phyloP scores from a whole-genome alignment of 2,113 vertebrate genomes.

The Nerophis lumbriciformis region DNA sequence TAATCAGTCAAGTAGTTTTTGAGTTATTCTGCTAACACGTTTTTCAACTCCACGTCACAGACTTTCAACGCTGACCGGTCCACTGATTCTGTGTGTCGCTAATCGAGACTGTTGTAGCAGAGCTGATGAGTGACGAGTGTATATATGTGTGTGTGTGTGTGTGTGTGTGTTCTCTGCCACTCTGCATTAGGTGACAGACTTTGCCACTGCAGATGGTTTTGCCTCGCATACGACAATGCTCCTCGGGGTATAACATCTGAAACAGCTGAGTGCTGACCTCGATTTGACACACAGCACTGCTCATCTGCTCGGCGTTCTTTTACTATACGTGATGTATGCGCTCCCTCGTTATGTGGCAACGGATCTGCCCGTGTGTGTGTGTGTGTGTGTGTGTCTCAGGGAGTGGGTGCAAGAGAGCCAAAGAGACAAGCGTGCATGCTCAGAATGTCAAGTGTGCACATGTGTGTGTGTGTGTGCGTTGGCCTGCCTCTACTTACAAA shows the following conservation, averaged over 20 bases:
- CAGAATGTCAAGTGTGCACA: slow-evolving; percentile 11
- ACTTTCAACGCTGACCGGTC: too few species aligned
- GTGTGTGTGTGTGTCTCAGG: slow-evolving; percentile 6
- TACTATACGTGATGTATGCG: background rate
- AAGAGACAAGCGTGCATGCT: slow-evolving; percentile 19
- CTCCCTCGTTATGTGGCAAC: slow-evolving; percentile 11
- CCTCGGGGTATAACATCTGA: slow-evolving; percentile 31
- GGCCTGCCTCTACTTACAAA: slow-evolving; percentile 32
- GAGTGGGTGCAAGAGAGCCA: background rate
- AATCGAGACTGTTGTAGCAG: slow-evolving; percentile 20
- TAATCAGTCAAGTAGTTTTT: too few species aligned
- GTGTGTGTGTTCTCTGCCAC: slow-evolving; percentile 8
- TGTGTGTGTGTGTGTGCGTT: slow-evolving; percentile 6
- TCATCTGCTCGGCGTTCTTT: slow-evolving; percentile 22
- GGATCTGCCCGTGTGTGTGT: slow-evolving; percentile 12
- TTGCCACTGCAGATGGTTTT: slow-evolving; percentile 39
- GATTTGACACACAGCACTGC: slow-evolving; percentile 25
- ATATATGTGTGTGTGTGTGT: background rate
- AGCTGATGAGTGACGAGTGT: slow-evolving; percentile 16
- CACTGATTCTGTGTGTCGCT: slow-evolving; percentile 28
- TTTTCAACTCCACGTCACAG: too few species aligned
- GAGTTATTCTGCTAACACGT: too few species aligned
- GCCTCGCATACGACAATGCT: slow-evolving; percentile 20
- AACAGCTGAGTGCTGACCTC: slow-evolving; percentile 48
- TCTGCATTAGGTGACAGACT: slow-evolving; percentile 30